A percentile compares a stretch with the other conserved stretches of the same genome.
Evolutionary conservation across 2,113 vertebrate genomes (phyloP).

Genomic region (Phyllopteryx taeniolatus): DNA sequence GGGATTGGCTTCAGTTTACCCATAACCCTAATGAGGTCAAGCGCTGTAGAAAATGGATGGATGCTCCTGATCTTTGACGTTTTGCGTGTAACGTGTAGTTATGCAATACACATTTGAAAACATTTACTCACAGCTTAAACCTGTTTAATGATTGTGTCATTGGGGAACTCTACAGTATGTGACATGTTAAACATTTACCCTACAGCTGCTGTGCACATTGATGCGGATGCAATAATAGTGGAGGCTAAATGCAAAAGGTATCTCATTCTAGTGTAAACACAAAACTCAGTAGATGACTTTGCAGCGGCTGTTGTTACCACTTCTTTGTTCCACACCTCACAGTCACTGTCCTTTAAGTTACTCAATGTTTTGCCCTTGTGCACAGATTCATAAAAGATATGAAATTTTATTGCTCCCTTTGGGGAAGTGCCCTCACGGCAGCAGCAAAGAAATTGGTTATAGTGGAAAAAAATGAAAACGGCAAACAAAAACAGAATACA

Average conservation of each 20-base stretch:
- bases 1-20: too few species aligned
- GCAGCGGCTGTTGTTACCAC: conserved; percentile 3
- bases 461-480: not conserved
- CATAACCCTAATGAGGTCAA: too few species aligned
- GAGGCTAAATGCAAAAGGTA: not conserved
- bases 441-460: conserved; percentile 21
- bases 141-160: not conserved
- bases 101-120: not conserved
- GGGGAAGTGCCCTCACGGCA: conserved; percentile 23
- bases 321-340: conserved; percentile 7
- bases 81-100: too few species aligned
- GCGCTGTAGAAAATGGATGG: too few species aligned
- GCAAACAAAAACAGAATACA: conserved; percentile 9
- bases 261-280: not conserved
- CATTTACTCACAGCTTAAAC: not conserved
- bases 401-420: conserved; percentile 44
- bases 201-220: not conserved
- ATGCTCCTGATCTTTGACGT: too few species aligned
- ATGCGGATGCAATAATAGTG: not conserved
- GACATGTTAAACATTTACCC: not conserved
- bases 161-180: not conserved
- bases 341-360: conserved; percentile 15
- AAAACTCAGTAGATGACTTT: not conserved
- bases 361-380: conserved; percentile 20
- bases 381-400: conserved; percentile 35